Base-by-base conservation (phyloP, 2,888 invertebrate species). In the Tuta absoluta region DNA sequence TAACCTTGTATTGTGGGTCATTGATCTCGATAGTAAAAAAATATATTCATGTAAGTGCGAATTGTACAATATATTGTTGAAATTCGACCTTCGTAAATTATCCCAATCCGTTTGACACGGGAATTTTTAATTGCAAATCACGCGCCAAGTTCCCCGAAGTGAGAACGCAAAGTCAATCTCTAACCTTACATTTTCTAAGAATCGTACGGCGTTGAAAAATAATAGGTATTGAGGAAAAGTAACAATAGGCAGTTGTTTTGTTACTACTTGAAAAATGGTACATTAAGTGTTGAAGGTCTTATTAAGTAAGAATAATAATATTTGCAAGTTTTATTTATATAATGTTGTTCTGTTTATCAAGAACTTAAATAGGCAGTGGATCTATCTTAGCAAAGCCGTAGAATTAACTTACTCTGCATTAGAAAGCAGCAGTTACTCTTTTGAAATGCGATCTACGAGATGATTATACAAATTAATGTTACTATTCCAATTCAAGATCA, bases 111-210 rank as follows among this genome's bases (percentile, higher is more conserved):
- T 23, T 19, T 51, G 11, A 21, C n/a, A 45, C n/a, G 8, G 19
- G 24, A n/a, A 2, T 24, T n/a, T 12, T 53, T 0, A 53, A 28
- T 53, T n/a, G 19, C 12, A 53, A 53, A 24, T 5, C 14, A 17
- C n/a, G 33, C 33, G 33, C 33, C 33, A 33, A 56, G 17, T 56
- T 33, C 56, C 10, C 7, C 12, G 56, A 56, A 56, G n/a, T 17
- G n/a, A 33, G n/a, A 56, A 56, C 33, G 56, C 33, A 17, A 33
- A 56, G 28, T 33, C 28, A 56, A 56, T 56, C 56, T 33, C n/a
- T n/a, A 56, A 56, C 56, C 33, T 56, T 53, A 14, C 10, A 33
- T 11, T 53, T 56, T 56, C 56, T 56, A 8, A 11, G 56, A 56
- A 56, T 7, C 17, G 45, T 17, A 45, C 45, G 45, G 4, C n/a